A percentile compares a stretch with the other conserved stretches of the same genome.
These are phyloP conservation scores for Callithrix jacchus DNA, from an alignment of 2,113 vertebrate species.

Conservation along the genomic window DNA sequence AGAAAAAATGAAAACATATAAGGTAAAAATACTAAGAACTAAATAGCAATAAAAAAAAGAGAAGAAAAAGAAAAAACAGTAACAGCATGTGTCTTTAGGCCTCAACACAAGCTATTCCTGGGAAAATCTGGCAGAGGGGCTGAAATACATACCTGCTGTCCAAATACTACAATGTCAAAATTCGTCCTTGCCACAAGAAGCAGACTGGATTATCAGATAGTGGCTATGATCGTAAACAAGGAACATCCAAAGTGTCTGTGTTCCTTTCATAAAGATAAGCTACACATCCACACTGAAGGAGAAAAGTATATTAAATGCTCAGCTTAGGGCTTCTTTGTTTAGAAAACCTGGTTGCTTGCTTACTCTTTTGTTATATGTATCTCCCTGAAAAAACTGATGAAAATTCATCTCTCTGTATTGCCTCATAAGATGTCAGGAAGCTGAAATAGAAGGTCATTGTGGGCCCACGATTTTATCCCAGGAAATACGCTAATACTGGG, in stretches of 20 bases:
- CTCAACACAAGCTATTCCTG: not conserved
- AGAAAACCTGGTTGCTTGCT: not conserved
- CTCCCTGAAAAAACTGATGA: not conserved
- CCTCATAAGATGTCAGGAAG: not conserved
- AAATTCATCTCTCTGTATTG: not conserved
- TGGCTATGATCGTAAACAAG: not conserved
- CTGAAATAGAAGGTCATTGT: not conserved
- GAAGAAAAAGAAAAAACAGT: not conserved
- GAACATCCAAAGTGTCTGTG: not conserved
- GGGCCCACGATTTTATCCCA: not conserved
- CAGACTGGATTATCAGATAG: not conserved
- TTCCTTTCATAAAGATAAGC: not conserved
- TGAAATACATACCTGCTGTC: not conserved
- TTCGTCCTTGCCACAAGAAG: not conserved
- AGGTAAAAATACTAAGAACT: not conserved
- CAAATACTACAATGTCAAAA: not conserved
- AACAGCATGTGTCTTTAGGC: not conserved
- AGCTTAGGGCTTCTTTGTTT: not conserved
- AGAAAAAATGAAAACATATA: not conserved
- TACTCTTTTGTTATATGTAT: not conserved
- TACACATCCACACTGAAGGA: not conserved
- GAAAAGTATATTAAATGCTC: not conserved
- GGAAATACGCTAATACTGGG: not conserved
- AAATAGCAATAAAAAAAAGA: not conserved
- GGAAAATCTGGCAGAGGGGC: not conserved